Evolutionary conservation across 2,888 invertebrate species (phyloP), one percentile per base, ranked within the genome.

Genomic region (Diplazon laetatorius): DNA sequence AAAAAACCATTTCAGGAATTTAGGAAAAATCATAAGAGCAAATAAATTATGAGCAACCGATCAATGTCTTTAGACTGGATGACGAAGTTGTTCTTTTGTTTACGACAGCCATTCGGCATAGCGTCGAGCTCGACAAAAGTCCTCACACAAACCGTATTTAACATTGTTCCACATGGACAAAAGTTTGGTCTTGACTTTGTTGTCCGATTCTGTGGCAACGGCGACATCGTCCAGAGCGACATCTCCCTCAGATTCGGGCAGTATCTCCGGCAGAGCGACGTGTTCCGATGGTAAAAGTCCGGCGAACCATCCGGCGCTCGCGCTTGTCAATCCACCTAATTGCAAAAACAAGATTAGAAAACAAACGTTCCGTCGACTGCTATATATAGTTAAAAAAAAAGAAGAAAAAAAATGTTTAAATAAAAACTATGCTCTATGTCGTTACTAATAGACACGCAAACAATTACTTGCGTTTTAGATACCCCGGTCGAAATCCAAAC

Each of bases 131-230:
- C 46, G 62, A 70, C n/a, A 30, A 72, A 39, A 68, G 77, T 76
- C 71, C 63, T 74, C 25, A 60, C 76, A 88, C 92, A 88, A 91
- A 92, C 95, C 97, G 91, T 97, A 97, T 92, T 97, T 97, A 76
- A 97, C 95, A 91, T 97, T 97, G 91, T 97, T 97, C 97, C 97
- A 97, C 94, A 97, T 96, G 46, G 97, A 96, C 87, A 96, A 91
- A 65, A 97, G 91, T 81, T 95, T 95, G 25, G 96, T 95, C 91
- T 97, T 97, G 82, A 97, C 94, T 92, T 95, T 96, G 86, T 94
- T 94, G 90, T 95, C 95, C 71, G 94, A 93, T 87, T 95, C 95
- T 18, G 92, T 87, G 12, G 83, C 81, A 9, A 84, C 82, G 0
- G 77, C 82, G 1, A 85, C 76, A 62, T 89, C 89, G 55, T 88